Conservation (phyloP, 2,113 vertebrate genomes). For the Sylvietta virens region DNA sequence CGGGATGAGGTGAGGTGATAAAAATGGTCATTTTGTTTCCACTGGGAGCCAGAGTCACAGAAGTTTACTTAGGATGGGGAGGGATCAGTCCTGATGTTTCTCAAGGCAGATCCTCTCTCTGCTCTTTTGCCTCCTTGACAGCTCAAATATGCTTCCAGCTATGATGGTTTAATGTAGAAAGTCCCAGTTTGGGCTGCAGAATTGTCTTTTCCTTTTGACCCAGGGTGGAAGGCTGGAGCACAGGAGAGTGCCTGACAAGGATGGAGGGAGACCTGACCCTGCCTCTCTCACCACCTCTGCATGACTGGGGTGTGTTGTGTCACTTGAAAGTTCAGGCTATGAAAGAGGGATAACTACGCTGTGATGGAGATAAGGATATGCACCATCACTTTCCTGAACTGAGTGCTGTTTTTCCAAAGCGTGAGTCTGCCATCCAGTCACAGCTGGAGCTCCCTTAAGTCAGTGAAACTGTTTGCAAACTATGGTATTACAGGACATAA, state of each 20-base stretch:
- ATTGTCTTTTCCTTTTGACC: background rate
- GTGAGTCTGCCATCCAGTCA: background rate
- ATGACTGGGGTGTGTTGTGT: fast-evolving
- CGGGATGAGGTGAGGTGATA: constrained; percentile 43
- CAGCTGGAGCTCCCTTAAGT: background rate
- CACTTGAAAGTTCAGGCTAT: background rate
- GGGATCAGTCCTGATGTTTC: background rate
- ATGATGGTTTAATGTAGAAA: background rate
- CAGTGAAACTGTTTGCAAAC: background rate
- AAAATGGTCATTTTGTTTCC: constrained; percentile 52
- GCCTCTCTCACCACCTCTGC: background rate
- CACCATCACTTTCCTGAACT: background rate
- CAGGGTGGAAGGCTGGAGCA: background rate
- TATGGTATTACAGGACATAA: background rate
- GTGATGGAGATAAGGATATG: background rate
- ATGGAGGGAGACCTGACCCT: background rate
- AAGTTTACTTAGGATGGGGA: background rate
- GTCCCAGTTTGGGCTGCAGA: background rate
- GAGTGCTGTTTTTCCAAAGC: background rate
- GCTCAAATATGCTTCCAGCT: background rate
- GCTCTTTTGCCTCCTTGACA: background rate
- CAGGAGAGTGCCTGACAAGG: fast-evolving
- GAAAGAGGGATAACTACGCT: background rate
- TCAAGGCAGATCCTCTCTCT: background rate
- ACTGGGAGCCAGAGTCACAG: background rate